These are phyloP conservation scores for Ardeotis arabs DNA, from an alignment of 2,113 vertebrate genomes.

Conservation along the genomic window DNA sequence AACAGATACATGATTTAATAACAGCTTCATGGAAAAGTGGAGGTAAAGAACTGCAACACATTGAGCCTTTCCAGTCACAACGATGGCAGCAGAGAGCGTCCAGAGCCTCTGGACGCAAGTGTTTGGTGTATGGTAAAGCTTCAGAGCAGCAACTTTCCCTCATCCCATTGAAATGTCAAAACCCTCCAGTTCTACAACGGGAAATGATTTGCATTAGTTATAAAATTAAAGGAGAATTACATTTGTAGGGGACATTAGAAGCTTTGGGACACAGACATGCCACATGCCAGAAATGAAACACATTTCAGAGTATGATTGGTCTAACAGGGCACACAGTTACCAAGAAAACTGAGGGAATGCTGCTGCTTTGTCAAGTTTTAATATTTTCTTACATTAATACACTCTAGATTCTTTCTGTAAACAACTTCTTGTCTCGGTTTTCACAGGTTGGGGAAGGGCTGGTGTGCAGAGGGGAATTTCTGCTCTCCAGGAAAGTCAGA, in stretches of 20 bases:
- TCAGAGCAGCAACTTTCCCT: not conserved
- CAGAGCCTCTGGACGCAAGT: not conserved
- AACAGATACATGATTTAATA: not conserved
- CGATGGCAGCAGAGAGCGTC: not conserved
- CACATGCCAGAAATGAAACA: not conserved
- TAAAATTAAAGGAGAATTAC: not conserved
- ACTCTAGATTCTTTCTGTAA: not conserved
- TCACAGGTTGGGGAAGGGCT: not conserved
- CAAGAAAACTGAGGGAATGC: not conserved
- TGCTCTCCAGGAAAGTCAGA: not conserved
- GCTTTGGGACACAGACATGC: not conserved
- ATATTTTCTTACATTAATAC: not conserved
- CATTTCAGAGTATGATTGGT: not conserved
- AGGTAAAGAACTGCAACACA: not conserved
- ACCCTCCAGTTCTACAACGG: not conserved
- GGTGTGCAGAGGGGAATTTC: not conserved
- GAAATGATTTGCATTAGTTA: not conserved
- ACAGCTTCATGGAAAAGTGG: not conserved
- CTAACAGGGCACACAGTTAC: not conserved
- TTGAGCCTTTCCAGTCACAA: not conserved
- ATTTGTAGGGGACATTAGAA: not conserved
- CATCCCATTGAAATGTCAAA: not conserved
- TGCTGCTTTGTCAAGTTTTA: not conserved
- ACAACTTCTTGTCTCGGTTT: not conserved
- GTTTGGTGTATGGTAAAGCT: accelerated